A percentile compares a stretch with the other conserved stretches of the same genome.
Evolutionary conservation across 92 coral and sea anemone genomes (phyloP).

Genomic region (Epizoanthus rinbou): DNA sequence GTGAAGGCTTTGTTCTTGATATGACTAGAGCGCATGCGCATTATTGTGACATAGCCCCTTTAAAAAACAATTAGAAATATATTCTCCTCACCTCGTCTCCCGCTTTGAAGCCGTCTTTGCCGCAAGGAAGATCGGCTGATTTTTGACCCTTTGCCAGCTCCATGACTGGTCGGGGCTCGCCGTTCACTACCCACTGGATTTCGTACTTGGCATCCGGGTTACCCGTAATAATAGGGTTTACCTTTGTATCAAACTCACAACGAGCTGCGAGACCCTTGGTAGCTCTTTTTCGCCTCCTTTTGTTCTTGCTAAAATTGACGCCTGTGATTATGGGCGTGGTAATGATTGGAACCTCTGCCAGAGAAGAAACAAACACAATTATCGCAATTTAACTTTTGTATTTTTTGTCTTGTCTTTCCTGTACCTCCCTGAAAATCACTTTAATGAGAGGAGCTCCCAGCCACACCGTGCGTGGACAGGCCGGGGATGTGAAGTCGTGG

Average conservation of each 20-base stretch:
- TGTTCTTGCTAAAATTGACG: neutral
- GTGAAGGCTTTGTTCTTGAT: too few species aligned
- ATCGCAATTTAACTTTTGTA: too few species aligned
- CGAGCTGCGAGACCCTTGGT: slow-evolving; percentile 3
- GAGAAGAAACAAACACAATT: neutral
- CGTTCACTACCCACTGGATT: slow-evolving; percentile 32
- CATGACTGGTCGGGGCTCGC: slow-evolving; percentile 7
- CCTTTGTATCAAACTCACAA: slow-evolving; percentile 15
- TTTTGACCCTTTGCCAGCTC: slow-evolving; percentile 5
- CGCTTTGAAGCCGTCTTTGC: slow-evolving; percentile 26
- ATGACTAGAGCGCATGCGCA: too few species aligned
- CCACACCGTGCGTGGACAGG: too few species aligned
- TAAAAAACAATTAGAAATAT: too few species aligned
- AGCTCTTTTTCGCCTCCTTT: slow-evolving; percentile 25
- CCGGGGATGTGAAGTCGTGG: too few species aligned
- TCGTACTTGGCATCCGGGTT: slow-evolving; percentile 19
- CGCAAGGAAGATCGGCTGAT: slow-evolving; percentile 24
- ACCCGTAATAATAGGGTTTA: neutral
- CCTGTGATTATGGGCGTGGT: slow-evolving; percentile 29
- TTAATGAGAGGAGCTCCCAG: too few species aligned
- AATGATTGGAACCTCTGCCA: slow-evolving; percentile 39
- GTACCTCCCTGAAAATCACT: too few species aligned
- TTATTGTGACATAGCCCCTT: too few species aligned
- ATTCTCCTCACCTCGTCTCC: slow-evolving; percentile 22
- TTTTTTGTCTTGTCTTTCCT: too few species aligned